Evolutionary conservation across 2,113 vertebrate genomes (phyloP).

Genomic region (Arizona elegans): DNA sequence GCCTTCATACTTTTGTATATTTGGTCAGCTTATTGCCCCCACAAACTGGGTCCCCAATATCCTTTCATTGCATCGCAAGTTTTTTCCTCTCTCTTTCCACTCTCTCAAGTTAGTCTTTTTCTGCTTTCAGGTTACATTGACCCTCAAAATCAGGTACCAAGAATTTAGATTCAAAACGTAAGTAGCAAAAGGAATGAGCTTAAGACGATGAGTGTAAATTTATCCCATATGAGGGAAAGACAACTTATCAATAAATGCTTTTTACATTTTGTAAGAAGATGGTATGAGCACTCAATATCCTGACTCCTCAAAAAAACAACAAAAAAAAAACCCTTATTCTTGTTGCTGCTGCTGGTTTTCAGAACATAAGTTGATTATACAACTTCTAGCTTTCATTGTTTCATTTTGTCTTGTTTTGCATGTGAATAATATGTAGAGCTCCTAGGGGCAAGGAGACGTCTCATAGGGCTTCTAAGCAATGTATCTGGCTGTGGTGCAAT

Average conservation of each 20-base stretch:
- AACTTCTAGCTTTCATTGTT: background rate
- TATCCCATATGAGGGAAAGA: background rate
- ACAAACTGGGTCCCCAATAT: too few relatives aligned
- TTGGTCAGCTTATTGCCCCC: too few relatives aligned
- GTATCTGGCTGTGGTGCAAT: background rate
- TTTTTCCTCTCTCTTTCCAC: background rate
- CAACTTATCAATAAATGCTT: background rate
- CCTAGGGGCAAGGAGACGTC: background rate
- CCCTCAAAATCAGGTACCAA: background rate
- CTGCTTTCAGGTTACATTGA: background rate
- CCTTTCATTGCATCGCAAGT: too few relatives aligned
- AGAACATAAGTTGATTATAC: background rate
- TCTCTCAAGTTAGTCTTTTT: background rate
- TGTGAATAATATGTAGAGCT: background rate
- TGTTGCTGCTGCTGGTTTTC: background rate
- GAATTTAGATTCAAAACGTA: background rate
- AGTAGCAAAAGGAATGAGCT: background rate
- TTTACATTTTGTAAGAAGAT: background rate
- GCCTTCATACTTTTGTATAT: too few relatives aligned
- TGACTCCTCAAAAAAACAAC: fast-evolving
- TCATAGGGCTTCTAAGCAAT: background rate
- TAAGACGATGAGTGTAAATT: background rate
- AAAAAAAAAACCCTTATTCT: fast-evolving
- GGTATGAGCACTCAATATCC: background rate
- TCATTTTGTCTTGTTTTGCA: background rate